Evolutionary conservation across 2,888 invertebrate species (phyloP).

Genomic region (Drosophila pseudotakahashii): DNA sequence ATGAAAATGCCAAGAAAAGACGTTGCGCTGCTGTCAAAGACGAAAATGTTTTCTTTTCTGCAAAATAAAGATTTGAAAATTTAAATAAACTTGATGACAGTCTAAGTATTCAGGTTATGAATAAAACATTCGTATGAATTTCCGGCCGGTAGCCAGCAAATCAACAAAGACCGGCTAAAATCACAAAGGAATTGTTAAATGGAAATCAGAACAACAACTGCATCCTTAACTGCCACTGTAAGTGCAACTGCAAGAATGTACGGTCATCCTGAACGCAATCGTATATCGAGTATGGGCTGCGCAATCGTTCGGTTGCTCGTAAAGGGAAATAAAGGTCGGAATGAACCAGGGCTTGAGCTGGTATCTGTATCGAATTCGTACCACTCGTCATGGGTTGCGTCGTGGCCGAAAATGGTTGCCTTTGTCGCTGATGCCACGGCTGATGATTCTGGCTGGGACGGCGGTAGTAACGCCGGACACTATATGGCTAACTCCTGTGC

Average conservation of each 20-base stretch:
- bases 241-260: constrained; percentile 18
- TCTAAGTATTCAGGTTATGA: constrained; percentile 75
- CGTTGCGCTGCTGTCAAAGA: too few relatives aligned
- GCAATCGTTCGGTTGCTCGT: background rate
- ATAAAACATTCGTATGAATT: constrained; percentile 72
- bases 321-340: background rate
- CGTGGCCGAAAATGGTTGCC: too few relatives aligned
- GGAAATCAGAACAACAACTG: background rate
- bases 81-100: constrained; percentile 16
- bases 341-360: constrained; percentile 1
- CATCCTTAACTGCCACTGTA: constrained; percentile 7
- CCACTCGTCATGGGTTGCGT: too few relatives aligned
- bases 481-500: constrained; percentile 61
- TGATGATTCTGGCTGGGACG: constrained; percentile 63
- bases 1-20: too few relatives aligned
- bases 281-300: constrained; percentile 60
- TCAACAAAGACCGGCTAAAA: constrained; percentile 45
- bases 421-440: too few relatives aligned
- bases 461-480: constrained; percentile 4
- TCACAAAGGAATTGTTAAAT: constrained; percentile 63
- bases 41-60: too few relatives aligned
- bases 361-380: constrained; percentile 18
- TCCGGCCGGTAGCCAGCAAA: constrained; percentile 45
- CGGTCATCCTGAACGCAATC: constrained; percentile 45
- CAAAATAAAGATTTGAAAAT: constrained; percentile 9